A percentile compares a stretch with the other conserved stretches of the same genome.
phyloP scores from a whole-genome alignment of 2,888 invertebrate genomes.

The Morinoia aosen region DNA sequence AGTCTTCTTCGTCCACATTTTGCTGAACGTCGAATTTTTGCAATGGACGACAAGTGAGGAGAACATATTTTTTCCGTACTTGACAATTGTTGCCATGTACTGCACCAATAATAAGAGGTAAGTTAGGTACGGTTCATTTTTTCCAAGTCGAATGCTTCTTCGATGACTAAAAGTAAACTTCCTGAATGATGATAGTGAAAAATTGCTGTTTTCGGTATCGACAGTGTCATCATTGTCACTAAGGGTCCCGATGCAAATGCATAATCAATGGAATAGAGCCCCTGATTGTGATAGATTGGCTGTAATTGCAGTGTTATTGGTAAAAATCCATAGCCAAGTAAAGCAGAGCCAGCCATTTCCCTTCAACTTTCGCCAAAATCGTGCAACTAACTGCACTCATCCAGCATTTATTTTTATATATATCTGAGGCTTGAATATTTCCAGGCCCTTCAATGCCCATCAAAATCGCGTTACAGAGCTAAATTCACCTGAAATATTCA shows the following conservation, averaged over 20 bases:
- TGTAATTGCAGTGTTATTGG: neutral
- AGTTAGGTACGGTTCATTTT: neutral
- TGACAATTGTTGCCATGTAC: neutral
- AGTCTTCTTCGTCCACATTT: neutral
- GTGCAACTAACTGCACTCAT: neutral
- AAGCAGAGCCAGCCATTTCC: neutral
- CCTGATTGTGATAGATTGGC: neutral
- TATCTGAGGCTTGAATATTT: neutral
- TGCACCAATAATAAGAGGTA: neutral
- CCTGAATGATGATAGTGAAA: neutral
- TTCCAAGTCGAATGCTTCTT: neutral
- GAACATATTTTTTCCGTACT: no score
- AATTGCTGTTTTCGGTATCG: neutral
- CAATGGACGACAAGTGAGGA: neutral
- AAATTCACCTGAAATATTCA: neutral
- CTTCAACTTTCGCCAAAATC: neutral
- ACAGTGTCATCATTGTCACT: neutral
- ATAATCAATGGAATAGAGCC: neutral
- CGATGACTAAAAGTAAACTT: neutral
- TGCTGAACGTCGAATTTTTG: neutral
- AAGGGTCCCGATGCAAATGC: neutral
- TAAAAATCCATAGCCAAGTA: neutral
- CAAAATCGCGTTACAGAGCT: neutral
- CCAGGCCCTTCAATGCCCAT: neutral
- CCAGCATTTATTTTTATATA: neutral